Evolutionary conservation across 1,140 invertebrate genomes (phyloP), one percentile per base, ranked within the genome.

Genomic region (Heliconius nattereri): DNA sequence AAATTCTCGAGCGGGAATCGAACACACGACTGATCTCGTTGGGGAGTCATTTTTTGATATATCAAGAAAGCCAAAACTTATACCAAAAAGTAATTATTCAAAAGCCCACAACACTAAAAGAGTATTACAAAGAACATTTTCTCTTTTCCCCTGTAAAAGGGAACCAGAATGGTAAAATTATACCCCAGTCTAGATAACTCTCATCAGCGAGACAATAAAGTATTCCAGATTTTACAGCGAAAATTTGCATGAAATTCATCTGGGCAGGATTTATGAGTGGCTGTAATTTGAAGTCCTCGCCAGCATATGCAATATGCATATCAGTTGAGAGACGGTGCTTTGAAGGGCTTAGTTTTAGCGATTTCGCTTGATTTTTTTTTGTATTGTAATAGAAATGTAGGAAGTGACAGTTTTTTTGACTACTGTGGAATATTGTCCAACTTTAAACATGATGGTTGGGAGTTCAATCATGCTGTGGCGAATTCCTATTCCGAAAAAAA

Each of bases 201-300:
- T 81, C 80, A 81, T 81, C 80, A 78, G 76, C 16, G 80, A 79
- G 83, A 84, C 83, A 82, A 86, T 85, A 85, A 81, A 75, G 83
- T 80, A 85, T 83, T 89, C 84, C 86, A 86, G 80, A 87, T 86
- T 90, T 87, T 86, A 89, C 88, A 86, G 79, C 81, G 81, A 82
- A 81, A 85, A 90, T 90, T 90, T 90, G 88, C 88, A 90, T 90
- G 88, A 89, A 87, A 87, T 85, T 90, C 87, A 89, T 90, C 88
- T 85, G 83, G 81, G 82, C 78, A 77, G 83, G 83, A 84, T 86
- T 90, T 90, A 90, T 80, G 85, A 85, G 85, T 81, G 81, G 77
- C 73, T 82, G 76, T 84, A 84, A 87, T 87, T 85, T 87, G 80
- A 78, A 84, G 81, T 84, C 81, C 76, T 81, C 78, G 81, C 81